phyloP scores from a whole-genome alignment of 1,140 invertebrate species.

The Cecropterus lyciades region DNA sequence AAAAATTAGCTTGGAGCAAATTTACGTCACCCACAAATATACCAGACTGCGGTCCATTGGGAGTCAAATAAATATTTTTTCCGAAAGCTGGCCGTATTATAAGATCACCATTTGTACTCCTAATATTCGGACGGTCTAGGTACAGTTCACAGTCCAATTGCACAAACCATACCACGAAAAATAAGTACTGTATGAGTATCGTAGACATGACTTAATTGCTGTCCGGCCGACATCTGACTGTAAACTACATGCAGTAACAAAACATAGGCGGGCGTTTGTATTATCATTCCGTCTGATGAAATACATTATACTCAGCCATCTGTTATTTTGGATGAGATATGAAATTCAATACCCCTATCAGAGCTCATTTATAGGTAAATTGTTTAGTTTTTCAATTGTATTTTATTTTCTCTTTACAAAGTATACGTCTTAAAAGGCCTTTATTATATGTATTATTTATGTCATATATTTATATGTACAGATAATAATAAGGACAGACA shows the following conservation, averaged over 20 bases:
- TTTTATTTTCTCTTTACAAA: too few species aligned
- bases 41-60: constrained; percentile 85
- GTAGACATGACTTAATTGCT: constrained; percentile 50
- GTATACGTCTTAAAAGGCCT: too few species aligned
- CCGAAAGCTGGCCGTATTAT: constrained; percentile 86
- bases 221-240: constrained; percentile 8
- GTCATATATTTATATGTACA: too few species aligned
- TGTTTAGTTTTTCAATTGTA: too few species aligned
- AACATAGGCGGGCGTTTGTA: too few species aligned
- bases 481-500: too few species aligned
- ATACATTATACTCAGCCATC: too few species aligned
- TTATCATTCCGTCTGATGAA: too few species aligned
- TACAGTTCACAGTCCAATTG: constrained; percentile 57
- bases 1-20: constrained; percentile 66
- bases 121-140: constrained; percentile 85
- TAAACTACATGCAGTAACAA: not conserved
- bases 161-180: constrained; percentile 49
- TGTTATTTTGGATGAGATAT: too few species aligned
- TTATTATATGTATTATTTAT: too few species aligned
- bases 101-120: constrained; percentile 87
- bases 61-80: constrained; percentile 87
- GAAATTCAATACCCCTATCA: too few species aligned
- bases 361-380: too few species aligned
- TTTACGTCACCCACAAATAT: constrained; percentile 86
- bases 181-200: constrained; percentile 42